phyloP scores from a whole-genome alignment of 1,140 invertebrate genomes.

The Drosophila subpulchrella region DNA sequence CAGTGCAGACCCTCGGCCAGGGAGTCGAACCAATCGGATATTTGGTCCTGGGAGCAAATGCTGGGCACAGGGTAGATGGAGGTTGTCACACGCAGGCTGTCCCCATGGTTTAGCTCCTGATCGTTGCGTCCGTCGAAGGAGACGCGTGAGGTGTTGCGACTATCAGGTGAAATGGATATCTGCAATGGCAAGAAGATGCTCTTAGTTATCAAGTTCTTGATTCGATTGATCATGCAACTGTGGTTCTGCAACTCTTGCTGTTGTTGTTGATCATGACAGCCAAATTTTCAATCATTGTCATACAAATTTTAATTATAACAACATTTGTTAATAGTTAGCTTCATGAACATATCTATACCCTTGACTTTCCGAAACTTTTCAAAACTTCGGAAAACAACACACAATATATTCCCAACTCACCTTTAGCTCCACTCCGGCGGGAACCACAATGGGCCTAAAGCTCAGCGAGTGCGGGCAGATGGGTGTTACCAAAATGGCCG shows the following conservation, averaged over 20 bases:
- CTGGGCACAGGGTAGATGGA: slow-evolving; percentile 98
- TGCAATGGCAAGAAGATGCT: slow-evolving; percentile 80
- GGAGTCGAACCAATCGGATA: slow-evolving; percentile 98
- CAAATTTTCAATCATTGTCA: no score
- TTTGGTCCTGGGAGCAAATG: slow-evolving; percentile 97
- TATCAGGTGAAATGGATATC: slow-evolving; percentile 97
- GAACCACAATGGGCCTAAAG: slow-evolving; percentile 98
- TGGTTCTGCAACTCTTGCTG: no score
- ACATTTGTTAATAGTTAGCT: no score
- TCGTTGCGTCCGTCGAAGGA: slow-evolving; percentile 97
- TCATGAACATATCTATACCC: no score
- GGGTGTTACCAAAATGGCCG: slow-evolving; percentile 98
- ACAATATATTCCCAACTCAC: slow-evolving; percentile 85
- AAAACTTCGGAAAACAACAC: no score
- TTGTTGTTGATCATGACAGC: no score
- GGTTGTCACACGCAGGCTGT: slow-evolving; percentile 97
- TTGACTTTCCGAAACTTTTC: no score
- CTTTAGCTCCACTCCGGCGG: slow-evolving; percentile 97
- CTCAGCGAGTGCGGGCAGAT: slow-evolving; percentile 98
- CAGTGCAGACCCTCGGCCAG: slow-evolving; percentile 97
- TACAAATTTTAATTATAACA: no score
- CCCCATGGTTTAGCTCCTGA: slow-evolving; percentile 95
- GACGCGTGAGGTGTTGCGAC: slow-evolving; percentile 97
- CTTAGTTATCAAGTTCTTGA: not conserved
- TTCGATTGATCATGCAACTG: no score